Conservation (phyloP, 1,140 invertebrate genomes). For the Lepidurus arcticus region DNA sequence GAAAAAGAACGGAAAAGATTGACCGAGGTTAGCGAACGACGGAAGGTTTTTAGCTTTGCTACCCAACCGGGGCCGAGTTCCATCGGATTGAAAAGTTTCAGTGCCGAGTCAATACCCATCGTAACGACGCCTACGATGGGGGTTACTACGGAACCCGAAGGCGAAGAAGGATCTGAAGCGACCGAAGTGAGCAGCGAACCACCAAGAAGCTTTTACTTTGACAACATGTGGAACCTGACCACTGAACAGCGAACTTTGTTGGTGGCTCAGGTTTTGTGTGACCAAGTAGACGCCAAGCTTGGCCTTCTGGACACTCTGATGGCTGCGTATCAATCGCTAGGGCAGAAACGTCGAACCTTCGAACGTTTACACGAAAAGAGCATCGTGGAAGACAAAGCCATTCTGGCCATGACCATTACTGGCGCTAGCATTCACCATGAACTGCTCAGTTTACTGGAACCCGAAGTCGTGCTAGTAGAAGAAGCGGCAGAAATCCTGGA, state of each 20-base stretch:
- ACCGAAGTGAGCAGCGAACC: not conserved
- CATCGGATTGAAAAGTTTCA: not conserved
- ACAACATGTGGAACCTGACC: conserved; percentile 19
- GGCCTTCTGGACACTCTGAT: not conserved
- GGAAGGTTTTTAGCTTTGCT: not conserved
- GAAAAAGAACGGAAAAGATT: conserved; percentile 23
- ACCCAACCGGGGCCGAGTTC: not conserved
- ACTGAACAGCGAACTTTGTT: not conserved
- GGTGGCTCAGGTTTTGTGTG: not conserved
- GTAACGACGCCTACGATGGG: no score
- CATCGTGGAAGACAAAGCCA: conserved; percentile 26
- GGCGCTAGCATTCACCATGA: conserved; percentile 45
- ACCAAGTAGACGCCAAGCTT: conserved; percentile 25
- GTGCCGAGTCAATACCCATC: not conserved
- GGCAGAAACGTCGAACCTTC: conserved; percentile 20
- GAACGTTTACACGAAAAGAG: conserved; percentile 26
- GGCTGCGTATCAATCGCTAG: conserved; percentile 25
- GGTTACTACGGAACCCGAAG: not conserved
- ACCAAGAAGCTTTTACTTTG: not conserved
- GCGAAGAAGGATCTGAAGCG: not conserved
- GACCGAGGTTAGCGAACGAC: not conserved
- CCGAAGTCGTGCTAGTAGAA: conserved; percentile 46
- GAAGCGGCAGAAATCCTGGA: conserved; percentile 52
- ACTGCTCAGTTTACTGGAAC: conserved; percentile 42
- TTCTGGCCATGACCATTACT: conserved; percentile 51